These are phyloP conservation scores for Galeopterus variegatus DNA, from an alignment of 2,113 vertebrate genomes.

Conservation along the genomic window DNA sequence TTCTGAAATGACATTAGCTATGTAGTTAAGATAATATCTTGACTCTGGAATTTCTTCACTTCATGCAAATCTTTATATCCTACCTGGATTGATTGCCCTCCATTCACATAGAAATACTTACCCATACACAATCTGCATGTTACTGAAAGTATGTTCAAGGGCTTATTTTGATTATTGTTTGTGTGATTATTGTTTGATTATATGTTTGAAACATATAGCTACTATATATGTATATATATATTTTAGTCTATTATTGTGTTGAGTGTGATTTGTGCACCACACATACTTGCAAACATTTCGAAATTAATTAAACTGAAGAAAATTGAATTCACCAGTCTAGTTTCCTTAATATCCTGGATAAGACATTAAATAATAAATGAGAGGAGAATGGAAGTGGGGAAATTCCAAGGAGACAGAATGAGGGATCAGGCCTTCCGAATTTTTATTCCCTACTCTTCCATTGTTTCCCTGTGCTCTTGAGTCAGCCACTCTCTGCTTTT, in stretches of 20 bases:
- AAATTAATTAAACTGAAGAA: constrained; percentile 75
- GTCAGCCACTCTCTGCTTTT: constrained; percentile 28
- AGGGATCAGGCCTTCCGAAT: constrained; percentile 14
- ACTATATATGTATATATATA: background rate
- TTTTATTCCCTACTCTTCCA: background rate
- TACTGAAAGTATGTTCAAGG: background rate
- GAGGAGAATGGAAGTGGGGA: constrained; percentile 1
- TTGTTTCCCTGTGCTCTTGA: background rate
- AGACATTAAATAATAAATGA: constrained; percentile 74
- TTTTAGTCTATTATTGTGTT: background rate
- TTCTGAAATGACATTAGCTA: constrained; percentile 66
- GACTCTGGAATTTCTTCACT: constrained; percentile 57
- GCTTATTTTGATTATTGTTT: background rate
- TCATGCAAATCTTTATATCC: background rate
- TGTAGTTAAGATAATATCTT: constrained; percentile 63
- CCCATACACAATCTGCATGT: background rate
- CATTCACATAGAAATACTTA: background rate
- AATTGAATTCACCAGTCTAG: constrained; percentile 61
- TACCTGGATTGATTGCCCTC: background rate
- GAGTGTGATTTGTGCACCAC: constrained; percentile 10
- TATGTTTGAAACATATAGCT: background rate
- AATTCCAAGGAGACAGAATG: constrained; percentile 49
- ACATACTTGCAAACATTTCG: constrained; percentile 53
- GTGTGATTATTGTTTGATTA: background rate
- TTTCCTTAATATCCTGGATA: constrained; percentile 70